These are phyloP conservation scores for Gorsachius magnificus DNA, from an alignment of 2,797 vertebrate genomes.

Conservation along the genomic window DNA sequence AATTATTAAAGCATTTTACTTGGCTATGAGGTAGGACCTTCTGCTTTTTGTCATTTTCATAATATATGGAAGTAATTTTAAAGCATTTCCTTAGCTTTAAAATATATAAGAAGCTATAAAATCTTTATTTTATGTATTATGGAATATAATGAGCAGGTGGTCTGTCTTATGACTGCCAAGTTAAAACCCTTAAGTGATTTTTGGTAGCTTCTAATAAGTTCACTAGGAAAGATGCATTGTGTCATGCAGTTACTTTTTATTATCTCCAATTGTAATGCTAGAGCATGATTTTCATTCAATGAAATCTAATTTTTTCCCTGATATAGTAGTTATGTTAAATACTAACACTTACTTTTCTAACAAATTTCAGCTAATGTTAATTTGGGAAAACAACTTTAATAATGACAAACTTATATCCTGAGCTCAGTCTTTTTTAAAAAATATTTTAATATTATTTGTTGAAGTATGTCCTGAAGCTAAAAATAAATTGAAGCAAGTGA, in stretches of 20 bases:
- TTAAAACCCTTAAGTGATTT: neutral
- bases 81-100: neutral
- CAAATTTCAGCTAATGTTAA: neutral
- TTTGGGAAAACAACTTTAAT: neutral
- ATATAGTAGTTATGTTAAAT: neutral
- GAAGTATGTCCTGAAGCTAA: neutral
- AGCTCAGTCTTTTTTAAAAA: neutral
- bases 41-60: neutral
- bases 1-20: neutral
- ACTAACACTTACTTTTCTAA: neutral
- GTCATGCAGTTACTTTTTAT: neutral
- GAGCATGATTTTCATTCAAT: neutral
- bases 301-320: neutral
- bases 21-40: neutral
- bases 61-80: neutral
- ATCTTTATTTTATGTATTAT: neutral
- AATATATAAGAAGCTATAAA: neutral
- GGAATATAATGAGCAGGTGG: neutral
- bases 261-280: neutral
- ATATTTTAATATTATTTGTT: neutral
- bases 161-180: neutral
- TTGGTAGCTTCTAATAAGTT: neutral
- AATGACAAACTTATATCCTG: neutral
- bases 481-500: neutral
- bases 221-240: neutral